These are phyloP conservation scores for Corythornis madagascariensis DNA, from an alignment of 2,113 vertebrate species.

Conservation along the genomic window DNA sequence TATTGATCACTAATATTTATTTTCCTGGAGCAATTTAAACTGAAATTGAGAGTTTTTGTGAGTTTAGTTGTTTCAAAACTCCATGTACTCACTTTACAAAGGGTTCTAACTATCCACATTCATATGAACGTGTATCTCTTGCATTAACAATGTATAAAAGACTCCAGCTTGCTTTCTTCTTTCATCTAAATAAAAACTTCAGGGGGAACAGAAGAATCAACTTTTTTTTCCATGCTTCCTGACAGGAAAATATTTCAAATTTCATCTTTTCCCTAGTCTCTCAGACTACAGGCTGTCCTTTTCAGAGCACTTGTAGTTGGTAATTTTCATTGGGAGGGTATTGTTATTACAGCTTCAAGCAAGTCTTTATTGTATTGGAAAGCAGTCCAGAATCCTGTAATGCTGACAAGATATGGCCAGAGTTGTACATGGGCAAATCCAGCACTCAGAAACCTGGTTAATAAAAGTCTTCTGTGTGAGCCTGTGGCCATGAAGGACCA, in stretches of 20 bases:
- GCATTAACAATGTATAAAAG: not conserved
- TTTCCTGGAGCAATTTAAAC: not conserved
- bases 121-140: not conserved
- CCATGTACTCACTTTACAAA: not conserved
- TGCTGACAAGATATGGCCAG: not conserved
- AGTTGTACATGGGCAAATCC: not conserved
- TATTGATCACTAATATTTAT: too few species aligned
- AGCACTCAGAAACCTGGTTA: not conserved
- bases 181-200: too few species aligned
- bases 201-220: rapidly evolving
- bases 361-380: not conserved
- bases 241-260: not conserved
- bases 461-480: not conserved
- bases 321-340: not conserved
- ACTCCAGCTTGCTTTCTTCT: not conserved
- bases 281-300: not conserved
- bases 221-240: not conserved
- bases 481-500: not conserved
- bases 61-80: not conserved
- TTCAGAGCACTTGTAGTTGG: not conserved
- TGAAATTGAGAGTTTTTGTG: not conserved
- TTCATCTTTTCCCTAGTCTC: not conserved
- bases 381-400: not conserved
- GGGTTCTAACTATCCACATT: not conserved
- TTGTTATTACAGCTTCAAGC: not conserved